A percentile compares a stretch with the other conserved stretches of the same genome.
Evolutionary conservation across 2,113 vertebrate genomes (phyloP).

Genomic region (Penelope pileata): DNA sequence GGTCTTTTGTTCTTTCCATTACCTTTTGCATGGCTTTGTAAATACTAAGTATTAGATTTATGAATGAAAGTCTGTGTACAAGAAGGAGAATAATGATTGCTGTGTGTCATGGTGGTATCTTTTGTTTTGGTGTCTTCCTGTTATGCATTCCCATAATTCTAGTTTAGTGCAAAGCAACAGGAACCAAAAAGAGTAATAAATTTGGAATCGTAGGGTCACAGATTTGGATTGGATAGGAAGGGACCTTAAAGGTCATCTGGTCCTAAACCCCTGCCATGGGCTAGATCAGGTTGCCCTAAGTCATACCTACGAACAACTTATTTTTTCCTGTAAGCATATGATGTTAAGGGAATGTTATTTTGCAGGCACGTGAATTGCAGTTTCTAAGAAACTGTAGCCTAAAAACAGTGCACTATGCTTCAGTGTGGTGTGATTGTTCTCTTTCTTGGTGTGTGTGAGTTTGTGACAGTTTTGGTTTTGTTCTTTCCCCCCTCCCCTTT

Average conservation of each 20-base stretch:
- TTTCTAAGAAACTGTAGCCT: not conserved
- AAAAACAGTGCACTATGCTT: not conserved
- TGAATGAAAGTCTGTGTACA: not conserved
- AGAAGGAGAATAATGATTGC: not conserved
- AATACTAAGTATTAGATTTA: not conserved
- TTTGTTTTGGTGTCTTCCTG: not conserved
- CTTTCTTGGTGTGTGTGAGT: not conserved
- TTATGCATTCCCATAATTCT: accelerated
- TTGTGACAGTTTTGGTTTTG: not conserved
- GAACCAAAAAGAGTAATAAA: not conserved
- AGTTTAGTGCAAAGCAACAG: not conserved
- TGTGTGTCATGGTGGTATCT: not conserved
- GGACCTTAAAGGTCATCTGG: not conserved
- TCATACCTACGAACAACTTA: not conserved
- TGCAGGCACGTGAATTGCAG: not conserved
- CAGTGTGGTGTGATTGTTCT: not conserved
- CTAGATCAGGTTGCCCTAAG: not conserved
- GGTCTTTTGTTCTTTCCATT: not conserved
- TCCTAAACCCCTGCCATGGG: not conserved
- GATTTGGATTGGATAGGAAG: not conserved
- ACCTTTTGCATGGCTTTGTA: not conserved
- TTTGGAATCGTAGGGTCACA: not conserved
- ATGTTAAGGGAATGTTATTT: not conserved
- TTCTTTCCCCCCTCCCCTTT: too few relatives aligned
- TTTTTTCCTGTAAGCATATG: not conserved